Percentiles rank a stretch among this genome's conserved stretches.
Evolutionary conservation across 2,113 vertebrate genomes (phyloP).

Genomic region (Tupaia chinensis): DNA sequence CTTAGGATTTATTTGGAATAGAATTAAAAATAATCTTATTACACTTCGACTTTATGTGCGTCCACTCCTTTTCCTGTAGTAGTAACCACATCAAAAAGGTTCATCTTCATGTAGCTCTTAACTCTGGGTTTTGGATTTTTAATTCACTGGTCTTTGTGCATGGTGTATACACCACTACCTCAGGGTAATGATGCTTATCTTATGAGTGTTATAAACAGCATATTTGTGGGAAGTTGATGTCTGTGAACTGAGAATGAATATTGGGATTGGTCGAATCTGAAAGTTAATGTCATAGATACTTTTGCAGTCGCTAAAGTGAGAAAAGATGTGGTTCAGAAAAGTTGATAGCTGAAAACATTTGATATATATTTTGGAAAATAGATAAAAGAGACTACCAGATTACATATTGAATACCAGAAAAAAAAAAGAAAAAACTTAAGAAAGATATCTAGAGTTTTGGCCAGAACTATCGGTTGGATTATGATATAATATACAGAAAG

Average conservation of each 20-base stretch:
- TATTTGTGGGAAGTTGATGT: not conserved
- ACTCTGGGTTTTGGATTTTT: not conserved
- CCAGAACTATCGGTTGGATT: not conserved
- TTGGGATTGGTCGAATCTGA: accelerated
- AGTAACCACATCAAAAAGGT: not conserved
- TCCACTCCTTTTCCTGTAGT: not conserved
- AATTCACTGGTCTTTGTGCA: not conserved
- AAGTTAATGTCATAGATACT: not conserved
- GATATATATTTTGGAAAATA: not conserved
- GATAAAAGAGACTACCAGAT: not conserved
- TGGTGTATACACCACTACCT: not conserved
- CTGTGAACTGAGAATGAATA: not conserved
- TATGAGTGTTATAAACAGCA: not conserved
- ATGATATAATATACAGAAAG: not conserved
- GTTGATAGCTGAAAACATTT: not conserved
- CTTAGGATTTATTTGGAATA: not conserved
- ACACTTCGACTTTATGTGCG: not conserved
- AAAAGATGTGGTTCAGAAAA: not conserved
- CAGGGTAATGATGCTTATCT: not conserved
- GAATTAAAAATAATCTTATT: not conserved
- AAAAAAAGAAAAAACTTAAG: not conserved
- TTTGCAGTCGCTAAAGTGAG: not conserved
- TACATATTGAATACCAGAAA: not conserved
- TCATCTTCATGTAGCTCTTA: not conserved
- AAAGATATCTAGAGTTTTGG: not conserved